A percentile compares a stretch with the other conserved stretches of the same genome.
These are phyloP conservation scores for Elaphurus davidianus DNA, from an alignment of 2,113 vertebrate genomes.

Conservation along the genomic window DNA sequence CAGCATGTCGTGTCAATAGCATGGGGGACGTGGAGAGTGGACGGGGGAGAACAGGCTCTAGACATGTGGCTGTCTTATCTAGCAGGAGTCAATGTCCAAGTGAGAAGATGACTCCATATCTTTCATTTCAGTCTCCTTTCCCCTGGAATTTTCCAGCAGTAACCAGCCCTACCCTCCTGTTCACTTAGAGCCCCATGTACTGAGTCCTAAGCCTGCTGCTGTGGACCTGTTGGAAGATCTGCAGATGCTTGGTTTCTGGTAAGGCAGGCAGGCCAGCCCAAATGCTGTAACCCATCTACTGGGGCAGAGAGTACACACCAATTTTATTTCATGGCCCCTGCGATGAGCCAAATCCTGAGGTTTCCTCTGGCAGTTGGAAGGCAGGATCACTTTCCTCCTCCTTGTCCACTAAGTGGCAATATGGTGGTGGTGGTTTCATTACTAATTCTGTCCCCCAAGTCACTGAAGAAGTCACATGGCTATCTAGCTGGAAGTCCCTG, in stretches of 20 bases:
- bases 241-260: not conserved
- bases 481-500: conserved; percentile 41
- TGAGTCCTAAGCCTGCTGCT: not conserved
- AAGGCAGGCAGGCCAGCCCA: conserved; percentile 14
- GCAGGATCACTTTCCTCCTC: conserved; percentile 69
- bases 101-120: conserved; percentile 10
- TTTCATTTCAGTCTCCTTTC: not conserved
- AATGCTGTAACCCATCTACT: not conserved
- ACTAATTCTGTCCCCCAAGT: not conserved
- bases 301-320: not conserved
- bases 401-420: not conserved
- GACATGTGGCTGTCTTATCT: not conserved
- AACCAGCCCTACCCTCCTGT: not conserved
- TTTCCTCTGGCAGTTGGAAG: conserved; percentile 68
- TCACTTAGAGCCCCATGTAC: not conserved
- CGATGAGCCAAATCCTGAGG: conserved; percentile 42
- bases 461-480: conserved; percentile 55
- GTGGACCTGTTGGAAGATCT: not conserved
- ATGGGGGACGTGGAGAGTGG: not conserved
- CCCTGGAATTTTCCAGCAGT: conserved; percentile 45
- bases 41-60: not conserved
- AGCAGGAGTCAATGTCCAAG: not conserved
- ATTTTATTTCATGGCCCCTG: conserved; percentile 13
- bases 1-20: not conserved
- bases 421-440: conserved; percentile 5